Percentiles rank a stretch among this genome's conserved stretches.
These are phyloP conservation scores for Cylindroiulus punctatus DNA, from an alignment of 2,888 invertebrate genomes.

Conservation along the genomic window DNA sequence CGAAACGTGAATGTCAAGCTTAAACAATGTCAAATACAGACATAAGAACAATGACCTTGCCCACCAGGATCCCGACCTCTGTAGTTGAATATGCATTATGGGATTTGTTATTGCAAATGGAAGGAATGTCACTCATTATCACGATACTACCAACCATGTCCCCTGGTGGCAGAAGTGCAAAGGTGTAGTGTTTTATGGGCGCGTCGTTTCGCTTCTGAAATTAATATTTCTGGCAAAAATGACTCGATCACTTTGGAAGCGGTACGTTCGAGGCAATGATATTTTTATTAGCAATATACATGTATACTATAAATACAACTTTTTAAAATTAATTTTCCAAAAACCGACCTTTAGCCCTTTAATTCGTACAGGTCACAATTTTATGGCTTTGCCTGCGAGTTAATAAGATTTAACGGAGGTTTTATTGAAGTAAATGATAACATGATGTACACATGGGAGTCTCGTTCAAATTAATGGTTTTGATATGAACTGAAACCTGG, in stretches of 20 bases:
- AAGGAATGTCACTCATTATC: slow-evolving; percentile 6
- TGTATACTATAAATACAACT: not conserved
- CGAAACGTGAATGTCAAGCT: not conserved
- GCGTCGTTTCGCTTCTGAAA: not conserved
- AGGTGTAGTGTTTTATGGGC: slow-evolving; percentile 26
- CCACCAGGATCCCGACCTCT: slow-evolving; percentile 12
- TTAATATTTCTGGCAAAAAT: not conserved
- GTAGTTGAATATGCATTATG: not conserved
- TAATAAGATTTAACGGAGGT: not conserved
- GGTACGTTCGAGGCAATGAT: not conserved
- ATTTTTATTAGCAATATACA: too few species aligned
- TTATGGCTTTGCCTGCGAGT: not conserved
- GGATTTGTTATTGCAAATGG: slow-evolving; percentile 9
- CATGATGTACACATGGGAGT: not conserved
- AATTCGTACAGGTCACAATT: not conserved
- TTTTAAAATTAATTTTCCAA: not conserved
- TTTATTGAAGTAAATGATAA: slow-evolving; percentile 2
- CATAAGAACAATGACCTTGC: not conserved
- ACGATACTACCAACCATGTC: not conserved
- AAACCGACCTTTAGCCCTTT: not conserved
- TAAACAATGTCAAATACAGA: not conserved
- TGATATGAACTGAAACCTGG: not conserved
- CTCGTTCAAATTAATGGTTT: not conserved
- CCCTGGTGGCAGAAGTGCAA: slow-evolving; percentile 31
- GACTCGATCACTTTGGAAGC: too few species aligned